Percentiles rank a stretch among this genome's conserved stretches.
Conservation (phyloP, 2,888 invertebrate species). For the Conus canariensis region DNA sequence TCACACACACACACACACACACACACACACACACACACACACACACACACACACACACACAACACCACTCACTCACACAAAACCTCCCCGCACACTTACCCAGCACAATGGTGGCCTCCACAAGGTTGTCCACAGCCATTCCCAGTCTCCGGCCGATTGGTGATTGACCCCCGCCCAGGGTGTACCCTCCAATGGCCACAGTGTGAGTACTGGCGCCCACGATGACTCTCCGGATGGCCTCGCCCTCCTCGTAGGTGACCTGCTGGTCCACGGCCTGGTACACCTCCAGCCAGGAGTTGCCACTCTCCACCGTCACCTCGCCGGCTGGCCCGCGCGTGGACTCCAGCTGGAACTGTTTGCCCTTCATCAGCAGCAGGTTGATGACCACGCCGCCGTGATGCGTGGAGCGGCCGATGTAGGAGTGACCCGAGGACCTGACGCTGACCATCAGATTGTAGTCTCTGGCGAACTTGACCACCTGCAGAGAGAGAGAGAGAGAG, state of each 20-base stretch:
- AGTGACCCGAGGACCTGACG: conserved; percentile 59
- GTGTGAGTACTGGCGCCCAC: conserved; percentile 66
- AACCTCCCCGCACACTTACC: neutral
- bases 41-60: too few relatives aligned
- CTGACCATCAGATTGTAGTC: conserved; percentile 55
- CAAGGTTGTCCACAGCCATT: conserved; percentile 55
- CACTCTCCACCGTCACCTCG: conserved; percentile 59
- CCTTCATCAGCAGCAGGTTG: conserved; percentile 53
- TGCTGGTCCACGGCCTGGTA: too few relatives aligned
- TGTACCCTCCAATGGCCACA: conserved; percentile 67
- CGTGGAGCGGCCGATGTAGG: conserved; percentile 59
- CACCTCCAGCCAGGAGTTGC: conserved; percentile 56
- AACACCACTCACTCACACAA: too few relatives aligned
- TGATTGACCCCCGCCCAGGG: conserved; percentile 68
- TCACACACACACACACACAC: too few relatives aligned
- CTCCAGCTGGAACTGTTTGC: conserved; percentile 51
- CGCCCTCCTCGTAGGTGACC: too few relatives aligned
- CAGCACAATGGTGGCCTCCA: conserved; percentile 53
- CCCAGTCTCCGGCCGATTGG: conserved; percentile 58
- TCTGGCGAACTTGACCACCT: conserved; percentile 55
- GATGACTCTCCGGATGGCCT: conserved; percentile 50
- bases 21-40: too few relatives aligned
- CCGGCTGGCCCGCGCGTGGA: conserved; percentile 55
- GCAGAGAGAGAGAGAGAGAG: neutral
- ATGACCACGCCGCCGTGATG: conserved; percentile 53